Percentiles rank a stretch among this genome's conserved stretches.
These are phyloP conservation scores for Hyaena hyaena DNA, from an alignment of 2,113 vertebrate genomes.

Conservation along the genomic window DNA sequence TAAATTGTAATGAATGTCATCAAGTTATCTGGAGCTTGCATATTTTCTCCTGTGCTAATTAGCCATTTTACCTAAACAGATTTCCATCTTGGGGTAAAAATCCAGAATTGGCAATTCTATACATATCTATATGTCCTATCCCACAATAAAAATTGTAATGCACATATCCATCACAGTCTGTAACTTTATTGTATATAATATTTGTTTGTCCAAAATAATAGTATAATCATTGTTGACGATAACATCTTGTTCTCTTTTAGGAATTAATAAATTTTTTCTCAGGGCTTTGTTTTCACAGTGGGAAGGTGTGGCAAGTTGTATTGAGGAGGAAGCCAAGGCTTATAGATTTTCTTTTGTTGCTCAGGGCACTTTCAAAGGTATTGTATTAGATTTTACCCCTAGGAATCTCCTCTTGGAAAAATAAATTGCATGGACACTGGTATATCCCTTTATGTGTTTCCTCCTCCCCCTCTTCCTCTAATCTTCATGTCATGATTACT, in stretches of 20 bases:
- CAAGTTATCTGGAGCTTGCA: neutral
- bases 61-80: constrained; percentile 24
- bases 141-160: neutral
- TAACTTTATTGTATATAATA: neutral
- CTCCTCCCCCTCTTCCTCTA: neutral
- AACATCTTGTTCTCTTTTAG: neutral
- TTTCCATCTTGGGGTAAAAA: constrained; percentile 19
- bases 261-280: neutral
- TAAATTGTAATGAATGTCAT: neutral
- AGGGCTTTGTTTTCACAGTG: neutral
- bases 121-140: neutral
- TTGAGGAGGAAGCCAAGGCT: neutral
- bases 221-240: neutral
- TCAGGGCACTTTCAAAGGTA: neutral
- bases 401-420: constrained; percentile 3
- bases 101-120: neutral
- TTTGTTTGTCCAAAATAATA: neutral
- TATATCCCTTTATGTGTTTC: neutral
- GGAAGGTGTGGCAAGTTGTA: neutral
- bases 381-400: neutral
- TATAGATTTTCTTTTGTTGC: neutral
- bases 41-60: constrained; percentile 30
- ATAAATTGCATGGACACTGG: neutral
- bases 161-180: neutral
- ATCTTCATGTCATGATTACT: neutral